Base-by-base conservation (phyloP, 1,140 invertebrate genomes). In the Agraylea sexmaculata region DNA sequence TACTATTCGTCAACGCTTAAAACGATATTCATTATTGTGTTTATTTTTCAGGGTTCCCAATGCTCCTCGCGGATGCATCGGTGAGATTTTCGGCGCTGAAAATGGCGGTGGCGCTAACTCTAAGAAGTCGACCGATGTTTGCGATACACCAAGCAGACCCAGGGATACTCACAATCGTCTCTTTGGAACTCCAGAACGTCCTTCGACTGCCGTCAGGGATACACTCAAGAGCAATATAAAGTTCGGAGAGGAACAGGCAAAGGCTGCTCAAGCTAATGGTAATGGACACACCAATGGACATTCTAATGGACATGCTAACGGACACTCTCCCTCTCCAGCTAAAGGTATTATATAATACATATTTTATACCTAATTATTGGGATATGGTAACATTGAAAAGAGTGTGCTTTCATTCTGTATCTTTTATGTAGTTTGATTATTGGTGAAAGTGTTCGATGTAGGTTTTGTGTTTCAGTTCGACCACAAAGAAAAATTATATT, bases 1-100 rank as follows among this genome's bases (percentile, higher is more conserved):
- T n/a, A n/a, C n/a, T n/a, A n/a, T n/a, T n/a, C n/a, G n/a, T n/a
- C n/a, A n/a, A n/a, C n/a, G n/a, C n/a, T n/a, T n/a, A n/a, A n/a
- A n/a, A n/a, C n/a, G n/a, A n/a, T n/a, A n/a, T n/a, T n/a, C n/a
- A n/a, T 18, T 36, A 17, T 34, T 44, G 21, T 39, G 17, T 25
- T 37, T 6, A 34, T 35, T 38, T 55, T 58, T 13, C 56, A 68
- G 65, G 53, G 65, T 68, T 51, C 65, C 65, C 8, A 66, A 66
- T 46, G 65, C 65, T 21, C 65, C 65, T 7, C 64, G 64, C 53
- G 65, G 65, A 51, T 60, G 63, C 57, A 68, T 68, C 50, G 59
- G 54, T 3, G 63, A 68, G 56, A 66, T 68, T 47, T 68, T 68
- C 58, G 65, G 57, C 52, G 49, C 49, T 11, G 65, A 63, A 40